Percentiles rank a stretch among this genome's conserved stretches.
These are phyloP conservation scores for Candoia aspera DNA, from an alignment of 2,113 vertebrate species.

Conservation along the genomic window DNA sequence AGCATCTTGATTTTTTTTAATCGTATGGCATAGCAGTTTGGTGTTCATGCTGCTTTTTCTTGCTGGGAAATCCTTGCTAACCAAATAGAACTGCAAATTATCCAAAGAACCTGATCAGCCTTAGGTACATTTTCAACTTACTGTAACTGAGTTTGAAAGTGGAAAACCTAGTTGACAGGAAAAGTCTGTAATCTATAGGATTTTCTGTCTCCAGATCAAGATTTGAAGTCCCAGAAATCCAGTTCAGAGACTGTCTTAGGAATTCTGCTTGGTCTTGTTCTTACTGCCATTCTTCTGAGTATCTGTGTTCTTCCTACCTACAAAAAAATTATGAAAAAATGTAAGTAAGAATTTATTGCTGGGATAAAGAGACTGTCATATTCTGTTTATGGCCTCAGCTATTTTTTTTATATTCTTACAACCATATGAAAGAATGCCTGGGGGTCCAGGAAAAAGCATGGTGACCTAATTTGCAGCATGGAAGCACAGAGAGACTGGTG, in stretches of 20 bases:
- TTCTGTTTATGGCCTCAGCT: background rate
- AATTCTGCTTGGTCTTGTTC: constrained; percentile 70
- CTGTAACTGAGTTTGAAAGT: background rate
- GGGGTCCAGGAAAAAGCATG: background rate
- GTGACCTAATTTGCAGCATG: background rate
- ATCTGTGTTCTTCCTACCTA: constrained; percentile 67
- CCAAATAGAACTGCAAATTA: background rate
- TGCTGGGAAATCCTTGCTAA: too few relatives aligned
- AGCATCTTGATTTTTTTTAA: background rate
- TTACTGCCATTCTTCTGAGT: constrained; percentile 51
- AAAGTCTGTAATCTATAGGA: background rate
- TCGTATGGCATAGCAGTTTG: too few relatives aligned
- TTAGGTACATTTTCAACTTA: background rate
- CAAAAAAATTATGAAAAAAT: constrained; percentile 72
- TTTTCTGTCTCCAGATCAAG: constrained; percentile 58
- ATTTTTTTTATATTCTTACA: background rate
- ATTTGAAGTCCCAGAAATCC: constrained; percentile 21
- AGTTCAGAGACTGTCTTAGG: constrained; percentile 45
- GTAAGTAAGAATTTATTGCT: constrained; percentile 48
- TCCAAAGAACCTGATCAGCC: background rate
- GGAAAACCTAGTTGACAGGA: background rate
- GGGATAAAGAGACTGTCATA: background rate
- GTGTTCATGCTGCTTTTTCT: too few relatives aligned
- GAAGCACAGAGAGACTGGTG: background rate
- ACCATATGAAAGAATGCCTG: background rate